Evolutionary conservation across 2,888 invertebrate species (phyloP).

Genomic region (Melangyna quadrimaculata): DNA sequence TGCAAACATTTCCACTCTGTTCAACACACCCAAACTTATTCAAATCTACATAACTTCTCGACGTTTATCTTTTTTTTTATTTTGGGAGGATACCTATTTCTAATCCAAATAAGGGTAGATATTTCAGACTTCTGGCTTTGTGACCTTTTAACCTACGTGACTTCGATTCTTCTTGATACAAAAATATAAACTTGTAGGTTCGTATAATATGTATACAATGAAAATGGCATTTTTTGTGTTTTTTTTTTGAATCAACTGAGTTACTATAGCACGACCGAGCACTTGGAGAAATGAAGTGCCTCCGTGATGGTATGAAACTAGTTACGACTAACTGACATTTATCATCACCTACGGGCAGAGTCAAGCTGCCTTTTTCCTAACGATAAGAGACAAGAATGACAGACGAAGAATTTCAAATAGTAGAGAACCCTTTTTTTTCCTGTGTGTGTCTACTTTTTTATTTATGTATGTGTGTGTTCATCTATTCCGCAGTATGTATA

Average conservation of each 20-base stretch:
- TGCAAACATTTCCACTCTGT: not conserved
- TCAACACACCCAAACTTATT: not conserved
- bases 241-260: slow-evolving; percentile 15
- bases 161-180: slow-evolving; percentile 53
- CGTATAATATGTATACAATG: not conserved
- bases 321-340: slow-evolving; percentile 69
- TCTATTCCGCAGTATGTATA: slow-evolving; percentile 12
- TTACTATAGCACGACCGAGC: slow-evolving; percentile 37
- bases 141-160: slow-evolving; percentile 62
- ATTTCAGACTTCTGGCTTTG: slow-evolving; percentile 43
- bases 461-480: not conserved
- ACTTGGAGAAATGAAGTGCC: slow-evolving; percentile 57
- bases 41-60: slow-evolving; percentile 4
- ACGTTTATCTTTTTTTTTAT: not conserved
- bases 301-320: slow-evolving; percentile 63
- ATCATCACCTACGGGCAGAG: slow-evolving; percentile 58
- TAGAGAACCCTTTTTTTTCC: slow-evolving; percentile 49
- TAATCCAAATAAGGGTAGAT: slow-evolving; percentile 26
- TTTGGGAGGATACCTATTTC: not conserved
- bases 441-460: not conserved
- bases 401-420: slow-evolving; percentile 64
- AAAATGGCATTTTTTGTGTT: not conserved
- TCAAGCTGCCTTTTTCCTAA: slow-evolving; percentile 18
- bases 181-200: not conserved
- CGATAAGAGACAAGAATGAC: slow-evolving; percentile 53